Evolutionary conservation across 2,113 vertebrate species (phyloP).

Genomic region (Cheirogaleus medius): DNA sequence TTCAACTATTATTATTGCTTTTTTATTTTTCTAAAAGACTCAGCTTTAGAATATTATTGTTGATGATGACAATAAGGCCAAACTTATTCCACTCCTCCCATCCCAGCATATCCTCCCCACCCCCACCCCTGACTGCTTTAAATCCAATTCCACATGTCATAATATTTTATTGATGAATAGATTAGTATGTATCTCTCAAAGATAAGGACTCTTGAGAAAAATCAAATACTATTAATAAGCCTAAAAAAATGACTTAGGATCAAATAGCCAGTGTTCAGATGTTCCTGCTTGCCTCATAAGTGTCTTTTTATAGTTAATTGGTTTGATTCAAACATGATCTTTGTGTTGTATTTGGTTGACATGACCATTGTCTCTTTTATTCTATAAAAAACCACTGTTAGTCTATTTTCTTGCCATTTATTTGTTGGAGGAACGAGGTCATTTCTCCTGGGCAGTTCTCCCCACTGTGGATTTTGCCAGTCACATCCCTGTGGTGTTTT

Average conservation of each 20-base stretch:
- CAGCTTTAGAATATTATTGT: too few relatives aligned
- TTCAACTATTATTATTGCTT: fast-evolving
- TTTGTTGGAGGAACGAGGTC: neutral
- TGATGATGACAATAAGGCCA: neutral
- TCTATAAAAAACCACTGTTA: too few relatives aligned
- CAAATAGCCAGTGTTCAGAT: neutral
- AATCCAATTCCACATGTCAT: neutral
- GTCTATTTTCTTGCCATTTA: neutral
- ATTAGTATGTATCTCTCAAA: neutral
- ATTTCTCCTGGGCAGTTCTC: fast-evolving
- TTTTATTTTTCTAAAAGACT: too few relatives aligned
- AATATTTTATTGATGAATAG: neutral
- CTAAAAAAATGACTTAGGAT: neutral
- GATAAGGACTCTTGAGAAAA: neutral
- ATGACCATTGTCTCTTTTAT: fast-evolving
- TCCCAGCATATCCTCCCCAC: fast-evolving
- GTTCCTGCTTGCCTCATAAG: neutral
- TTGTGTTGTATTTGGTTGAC: neutral
- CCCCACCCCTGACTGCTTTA: neutral
- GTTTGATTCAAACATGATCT: neutral
- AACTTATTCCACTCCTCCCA: fast-evolving
- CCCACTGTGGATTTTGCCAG: neutral
- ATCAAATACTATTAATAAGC: neutral
- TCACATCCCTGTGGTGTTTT: neutral
- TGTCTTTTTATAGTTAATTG: neutral